These are phyloP conservation scores for Spinibarbus caldwelli DNA, from an alignment of 2,797 vertebrate genomes.

Conservation along the genomic window DNA sequence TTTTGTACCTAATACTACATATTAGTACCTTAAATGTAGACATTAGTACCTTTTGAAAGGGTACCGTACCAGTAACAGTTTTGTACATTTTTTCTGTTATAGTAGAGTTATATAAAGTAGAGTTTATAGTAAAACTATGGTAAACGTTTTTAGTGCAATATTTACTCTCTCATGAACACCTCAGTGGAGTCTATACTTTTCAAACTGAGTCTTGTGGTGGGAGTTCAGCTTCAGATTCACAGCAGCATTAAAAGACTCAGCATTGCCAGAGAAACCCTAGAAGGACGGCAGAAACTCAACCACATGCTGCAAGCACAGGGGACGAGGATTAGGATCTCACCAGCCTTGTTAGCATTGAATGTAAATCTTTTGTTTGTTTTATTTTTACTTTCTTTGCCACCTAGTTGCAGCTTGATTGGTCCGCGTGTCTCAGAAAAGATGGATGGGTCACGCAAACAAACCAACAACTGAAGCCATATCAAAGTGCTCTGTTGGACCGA, in stretches of 20 bases:
- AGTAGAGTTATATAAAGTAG: not conserved
- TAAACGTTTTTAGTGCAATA: not conserved
- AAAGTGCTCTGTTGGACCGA: slow-evolving; percentile 42
- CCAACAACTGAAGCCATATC: slow-evolving; percentile 42
- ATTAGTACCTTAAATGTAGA: not conserved
- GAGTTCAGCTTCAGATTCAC: not conserved
- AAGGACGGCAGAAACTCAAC: slow-evolving; percentile 20
- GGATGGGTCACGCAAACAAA: slow-evolving; percentile 54
- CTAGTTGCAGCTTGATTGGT: slow-evolving; percentile 20
- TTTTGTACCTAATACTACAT: not conserved
- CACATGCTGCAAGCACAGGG: slow-evolving; percentile 23
- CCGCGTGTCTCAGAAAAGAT: slow-evolving; percentile 50
- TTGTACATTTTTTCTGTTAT: not conserved
- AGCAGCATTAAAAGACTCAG: slow-evolving; percentile 15
- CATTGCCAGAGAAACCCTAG: slow-evolving; percentile 35
- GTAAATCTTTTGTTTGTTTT: slow-evolving; percentile 32
- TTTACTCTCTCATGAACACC: not conserved
- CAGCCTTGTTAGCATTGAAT: slow-evolving; percentile 45
- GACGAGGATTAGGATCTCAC: slow-evolving; percentile 32
- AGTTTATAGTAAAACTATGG: not conserved
- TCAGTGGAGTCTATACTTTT: not conserved
- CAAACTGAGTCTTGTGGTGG: not conserved
- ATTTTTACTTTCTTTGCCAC: slow-evolving; percentile 43
- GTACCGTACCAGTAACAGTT: not conserved
- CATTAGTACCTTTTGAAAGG: too few species aligned